Conservation (phyloP, 2,888 invertebrate species). For the Habroteleia sp. region DNA sequence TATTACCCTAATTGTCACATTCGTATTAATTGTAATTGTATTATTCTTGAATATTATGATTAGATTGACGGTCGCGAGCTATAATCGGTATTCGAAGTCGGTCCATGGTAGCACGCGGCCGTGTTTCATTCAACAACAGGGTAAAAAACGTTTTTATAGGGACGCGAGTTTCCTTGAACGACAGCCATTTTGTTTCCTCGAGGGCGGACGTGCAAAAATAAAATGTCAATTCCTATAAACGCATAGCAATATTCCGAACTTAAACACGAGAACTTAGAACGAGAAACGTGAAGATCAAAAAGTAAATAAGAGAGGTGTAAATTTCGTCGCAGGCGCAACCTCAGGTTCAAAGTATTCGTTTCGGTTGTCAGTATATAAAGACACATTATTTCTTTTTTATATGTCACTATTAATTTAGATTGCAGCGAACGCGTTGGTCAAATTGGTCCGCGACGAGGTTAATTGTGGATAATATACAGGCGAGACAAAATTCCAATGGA, state of each 20-base stretch:
- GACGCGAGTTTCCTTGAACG: constrained; percentile 73
- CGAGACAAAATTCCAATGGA: constrained; percentile 21
- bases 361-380: constrained; percentile 28
- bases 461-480: constrained; percentile 11
- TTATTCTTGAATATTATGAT: constrained; percentile 66
- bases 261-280: constrained; percentile 16
- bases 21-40: constrained; percentile 63
- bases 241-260: constrained; percentile 65
- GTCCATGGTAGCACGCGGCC: constrained; percentile 71
- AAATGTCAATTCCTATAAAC: constrained; percentile 66
- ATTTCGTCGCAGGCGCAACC: constrained; percentile 28
- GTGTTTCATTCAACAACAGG: constrained; percentile 80
- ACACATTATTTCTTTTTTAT: constrained; percentile 24
- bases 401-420: constrained; percentile 4
- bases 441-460: constrained; percentile 15
- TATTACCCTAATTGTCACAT: constrained; percentile 53
- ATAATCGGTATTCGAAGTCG: constrained; percentile 29
- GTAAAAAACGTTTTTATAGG: constrained; percentile 74
- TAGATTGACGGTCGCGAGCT: constrained; percentile 51
- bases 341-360: constrained; percentile 40
- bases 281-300: neutral
- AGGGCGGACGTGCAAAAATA: constrained; percentile 63
- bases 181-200: constrained; percentile 76
- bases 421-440: constrained; percentile 16
- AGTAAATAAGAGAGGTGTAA: constrained; percentile 3